phyloP scores from a whole-genome alignment of 2,797 vertebrate genomes.

The Peromyscus aztecus region DNA sequence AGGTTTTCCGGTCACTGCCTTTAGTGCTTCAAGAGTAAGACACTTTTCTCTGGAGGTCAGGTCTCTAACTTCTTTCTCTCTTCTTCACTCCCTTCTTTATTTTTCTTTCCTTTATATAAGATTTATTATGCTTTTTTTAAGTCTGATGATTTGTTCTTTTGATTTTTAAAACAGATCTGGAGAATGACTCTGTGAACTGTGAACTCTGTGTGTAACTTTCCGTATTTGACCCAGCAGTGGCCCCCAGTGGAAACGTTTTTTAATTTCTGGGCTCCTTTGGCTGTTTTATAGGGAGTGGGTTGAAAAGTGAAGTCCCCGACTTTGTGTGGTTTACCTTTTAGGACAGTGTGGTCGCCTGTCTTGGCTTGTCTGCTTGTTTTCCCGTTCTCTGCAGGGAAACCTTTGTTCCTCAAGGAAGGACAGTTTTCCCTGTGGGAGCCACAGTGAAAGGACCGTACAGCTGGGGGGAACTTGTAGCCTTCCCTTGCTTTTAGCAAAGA shows the following conservation, averaged over 20 bases:
- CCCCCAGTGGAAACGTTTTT: neutral
- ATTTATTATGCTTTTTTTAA: conserved; percentile 20
- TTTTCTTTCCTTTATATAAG: conserved; percentile 49
- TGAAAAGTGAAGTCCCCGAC: neutral
- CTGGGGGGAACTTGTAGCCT: neutral
- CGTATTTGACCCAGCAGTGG: neutral
- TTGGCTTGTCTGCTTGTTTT: neutral
- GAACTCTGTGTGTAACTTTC: neutral
- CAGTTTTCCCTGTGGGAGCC: neutral
- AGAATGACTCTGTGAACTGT: neutral
- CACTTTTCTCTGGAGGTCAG: neutral
- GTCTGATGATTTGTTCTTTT: conserved; percentile 11
- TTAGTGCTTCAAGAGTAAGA: neutral
- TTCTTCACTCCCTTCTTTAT: neutral
- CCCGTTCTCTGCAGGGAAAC: neutral
- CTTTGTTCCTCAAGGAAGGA: conserved; percentile 46
- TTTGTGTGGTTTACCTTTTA: neutral
- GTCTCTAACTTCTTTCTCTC: neutral
- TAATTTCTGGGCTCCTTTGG: neutral
- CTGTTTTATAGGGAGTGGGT: neutral
- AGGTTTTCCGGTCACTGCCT: neutral
- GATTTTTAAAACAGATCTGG: conserved; percentile 16
- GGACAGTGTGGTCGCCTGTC: neutral
- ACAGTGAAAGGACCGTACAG: neutral
- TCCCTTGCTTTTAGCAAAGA: neutral